Evolutionary conservation across 2,888 invertebrate genomes (phyloP), one percentile per base, ranked within the genome.

Genomic region (Psylliodes chrysocephalus): DNA sequence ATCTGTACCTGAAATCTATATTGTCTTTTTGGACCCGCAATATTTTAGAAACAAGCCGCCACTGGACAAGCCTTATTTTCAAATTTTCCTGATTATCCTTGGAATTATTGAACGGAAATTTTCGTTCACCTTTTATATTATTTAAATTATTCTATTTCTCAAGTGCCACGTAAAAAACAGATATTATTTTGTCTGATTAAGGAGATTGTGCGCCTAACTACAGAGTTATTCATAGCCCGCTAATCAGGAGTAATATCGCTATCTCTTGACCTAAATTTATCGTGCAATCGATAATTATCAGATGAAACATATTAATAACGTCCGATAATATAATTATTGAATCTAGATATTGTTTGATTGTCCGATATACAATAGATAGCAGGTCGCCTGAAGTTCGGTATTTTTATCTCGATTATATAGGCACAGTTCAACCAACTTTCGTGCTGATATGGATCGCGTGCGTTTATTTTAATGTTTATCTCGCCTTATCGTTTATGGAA

Each of bases 371-470:
- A 35, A 40, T 38, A 25, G 59, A 59, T 59, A 59, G 30, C 40
- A 30, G 28, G 47, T 56, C 47, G 56, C 56, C 22, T 40, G 40
- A 38, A 59, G 38, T 49, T 59, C 49, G 35, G 47, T 18, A 40
- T 59, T 51, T 35, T 59, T 59, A 55, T 55, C 55, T 55, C 44
- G 33, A 25, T n/a, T n/a, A n/a, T n/a, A n/a, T n/a, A n/a, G n/a
- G n/a, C n/a, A 49, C 40, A 15, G 59, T 59, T 59, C 59, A 59
- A 49, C 49, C 59, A 59, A 59, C 59, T 59, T 51, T 59, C 1
- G 19, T 17, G 28, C 25, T 40, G 17, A 49, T 59, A 59, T 51
- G 35, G 46, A 38, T 38, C 40, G 25, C 40, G 59, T 40, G 49
- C 49, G 38, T 49, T 59, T 28, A 22, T 17, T 46, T 42, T 40